Conservation (phyloP, 2,888 invertebrate genomes). For the Phoenoteleia sp. region DNA sequence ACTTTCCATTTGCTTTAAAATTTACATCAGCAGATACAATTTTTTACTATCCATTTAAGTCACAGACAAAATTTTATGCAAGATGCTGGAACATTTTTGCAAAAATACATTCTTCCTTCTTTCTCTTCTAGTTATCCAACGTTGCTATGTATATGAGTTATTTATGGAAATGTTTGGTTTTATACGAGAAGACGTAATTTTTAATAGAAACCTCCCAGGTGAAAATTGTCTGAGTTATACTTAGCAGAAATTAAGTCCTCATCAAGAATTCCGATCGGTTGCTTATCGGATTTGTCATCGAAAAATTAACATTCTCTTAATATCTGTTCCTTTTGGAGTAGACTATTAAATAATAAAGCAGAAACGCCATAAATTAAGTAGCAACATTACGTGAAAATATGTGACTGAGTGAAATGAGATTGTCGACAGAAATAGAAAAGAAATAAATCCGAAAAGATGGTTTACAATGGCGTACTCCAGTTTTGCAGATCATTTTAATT, state of each 20-base stretch:
- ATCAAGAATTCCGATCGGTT: constrained; percentile 41
- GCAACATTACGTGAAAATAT: constrained; percentile 25
- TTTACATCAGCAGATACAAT: no score
- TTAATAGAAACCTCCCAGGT: neutral
- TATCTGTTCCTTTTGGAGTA: constrained; percentile 17
- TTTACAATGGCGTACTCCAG: no score
- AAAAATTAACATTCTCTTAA: constrained; percentile 34
- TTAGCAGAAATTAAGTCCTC: constrained; percentile 13
- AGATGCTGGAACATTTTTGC: neutral
- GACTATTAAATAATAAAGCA: constrained; percentile 28
- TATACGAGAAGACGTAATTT: neutral
- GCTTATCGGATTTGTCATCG: constrained; percentile 41
- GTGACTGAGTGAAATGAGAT: neutral
- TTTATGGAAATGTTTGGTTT: neutral
- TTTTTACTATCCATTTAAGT: no score
- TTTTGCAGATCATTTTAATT: no score
- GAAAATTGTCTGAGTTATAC: neutral
- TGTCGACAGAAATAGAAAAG: neutral
- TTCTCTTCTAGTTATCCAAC: no score
- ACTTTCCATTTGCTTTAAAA: no score
- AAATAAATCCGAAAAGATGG: no score
- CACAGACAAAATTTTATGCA: no score
- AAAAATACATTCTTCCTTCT: no score
- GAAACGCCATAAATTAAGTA: constrained; percentile 7
- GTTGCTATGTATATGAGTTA: neutral